Percentiles rank a stretch among this genome's conserved stretches.
These are phyloP conservation scores for Eucera pruinosa DNA, from an alignment of 2,888 invertebrate species.

Conservation along the genomic window DNA sequence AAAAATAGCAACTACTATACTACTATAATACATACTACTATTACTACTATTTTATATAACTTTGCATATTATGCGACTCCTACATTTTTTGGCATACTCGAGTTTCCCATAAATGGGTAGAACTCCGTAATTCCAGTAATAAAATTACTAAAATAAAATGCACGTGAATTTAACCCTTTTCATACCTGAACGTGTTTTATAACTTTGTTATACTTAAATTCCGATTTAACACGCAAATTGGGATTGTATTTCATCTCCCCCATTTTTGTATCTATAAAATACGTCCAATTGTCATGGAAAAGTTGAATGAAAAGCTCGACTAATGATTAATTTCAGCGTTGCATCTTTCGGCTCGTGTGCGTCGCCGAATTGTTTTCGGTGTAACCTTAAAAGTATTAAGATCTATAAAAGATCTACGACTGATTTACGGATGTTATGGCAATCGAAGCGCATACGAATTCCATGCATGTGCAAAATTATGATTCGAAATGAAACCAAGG, in stretches of 20 bases:
- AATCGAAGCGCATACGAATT: too few relatives aligned
- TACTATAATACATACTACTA: too few relatives aligned
- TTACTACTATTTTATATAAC: too few relatives aligned
- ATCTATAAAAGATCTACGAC: too few relatives aligned
- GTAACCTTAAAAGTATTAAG: background rate
- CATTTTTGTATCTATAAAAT: slow-evolving; percentile 60
- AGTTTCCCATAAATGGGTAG: too few relatives aligned
- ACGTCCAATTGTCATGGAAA: background rate
- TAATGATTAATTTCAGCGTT: background rate
- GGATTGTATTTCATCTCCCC: slow-evolving; percentile 72
- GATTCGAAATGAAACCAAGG: background rate
- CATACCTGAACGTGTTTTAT: slow-evolving; percentile 73
- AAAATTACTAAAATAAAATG: background rate
- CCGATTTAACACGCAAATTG: slow-evolving; percentile 63
- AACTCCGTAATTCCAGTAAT: too few relatives aligned
- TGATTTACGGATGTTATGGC: too few relatives aligned
- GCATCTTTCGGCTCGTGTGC: background rate
- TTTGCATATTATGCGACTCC: too few relatives aligned
- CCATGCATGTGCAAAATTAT: background rate
- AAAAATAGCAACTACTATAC: too few relatives aligned
- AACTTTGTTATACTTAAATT: slow-evolving; percentile 72
- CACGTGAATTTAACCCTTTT: slow-evolving; percentile 54
- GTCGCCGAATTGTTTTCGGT: background rate
- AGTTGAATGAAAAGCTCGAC: background rate
- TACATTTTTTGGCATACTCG: too few relatives aligned